Percentiles rank a stretch among this genome's conserved stretches.
These are phyloP conservation scores for Jacana jacana DNA, from an alignment of 2,113 vertebrate genomes.

Conservation along the genomic window DNA sequence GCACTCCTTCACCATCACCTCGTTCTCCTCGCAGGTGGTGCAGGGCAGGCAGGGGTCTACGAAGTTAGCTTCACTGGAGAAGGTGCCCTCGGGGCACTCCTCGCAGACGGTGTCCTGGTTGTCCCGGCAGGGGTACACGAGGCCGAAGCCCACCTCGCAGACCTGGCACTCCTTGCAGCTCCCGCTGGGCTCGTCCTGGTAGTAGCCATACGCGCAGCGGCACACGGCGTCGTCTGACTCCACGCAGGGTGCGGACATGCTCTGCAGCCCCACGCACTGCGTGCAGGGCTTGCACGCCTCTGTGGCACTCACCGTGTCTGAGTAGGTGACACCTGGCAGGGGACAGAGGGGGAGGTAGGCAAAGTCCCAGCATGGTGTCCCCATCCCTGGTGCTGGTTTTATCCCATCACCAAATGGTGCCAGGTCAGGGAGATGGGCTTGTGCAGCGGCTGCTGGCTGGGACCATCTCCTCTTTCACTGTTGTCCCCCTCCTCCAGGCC, in stretches of 20 bases:
- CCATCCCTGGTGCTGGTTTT: rapidly evolving
- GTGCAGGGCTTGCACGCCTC: slow-evolving; percentile 87
- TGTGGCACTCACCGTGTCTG: slow-evolving; percentile 85
- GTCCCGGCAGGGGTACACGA: slow-evolving; percentile 80
- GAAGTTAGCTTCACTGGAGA: slow-evolving; percentile 89
- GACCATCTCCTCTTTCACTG: neutral
- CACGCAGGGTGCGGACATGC: slow-evolving; percentile 92
- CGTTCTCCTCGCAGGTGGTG: slow-evolving; percentile 88
- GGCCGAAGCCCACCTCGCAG: slow-evolving; percentile 85
- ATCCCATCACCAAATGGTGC: neutral
- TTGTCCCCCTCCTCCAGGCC: neutral
- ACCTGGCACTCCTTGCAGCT: slow-evolving; percentile 82
- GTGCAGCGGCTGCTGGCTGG: neutral
- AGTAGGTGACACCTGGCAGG: slow-evolving; percentile 87
- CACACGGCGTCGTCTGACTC: slow-evolving; percentile 92
- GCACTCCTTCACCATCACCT: slow-evolving; percentile 79
- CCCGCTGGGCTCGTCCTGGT: slow-evolving; percentile 54
- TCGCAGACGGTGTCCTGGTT: slow-evolving; percentile 88
- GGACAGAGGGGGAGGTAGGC: neutral
- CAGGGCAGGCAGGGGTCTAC: slow-evolving; percentile 96
- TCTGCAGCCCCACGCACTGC: slow-evolving; percentile 85
- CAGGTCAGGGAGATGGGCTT: neutral
- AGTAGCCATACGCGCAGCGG: slow-evolving; percentile 87
- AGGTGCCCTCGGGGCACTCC: slow-evolving; percentile 86
- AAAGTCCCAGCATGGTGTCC: neutral